A percentile compares a stretch with the other conserved stretches of the same genome.
Conservation (phyloP, 2,888 invertebrate species). For the Onchidella celtica region DNA sequence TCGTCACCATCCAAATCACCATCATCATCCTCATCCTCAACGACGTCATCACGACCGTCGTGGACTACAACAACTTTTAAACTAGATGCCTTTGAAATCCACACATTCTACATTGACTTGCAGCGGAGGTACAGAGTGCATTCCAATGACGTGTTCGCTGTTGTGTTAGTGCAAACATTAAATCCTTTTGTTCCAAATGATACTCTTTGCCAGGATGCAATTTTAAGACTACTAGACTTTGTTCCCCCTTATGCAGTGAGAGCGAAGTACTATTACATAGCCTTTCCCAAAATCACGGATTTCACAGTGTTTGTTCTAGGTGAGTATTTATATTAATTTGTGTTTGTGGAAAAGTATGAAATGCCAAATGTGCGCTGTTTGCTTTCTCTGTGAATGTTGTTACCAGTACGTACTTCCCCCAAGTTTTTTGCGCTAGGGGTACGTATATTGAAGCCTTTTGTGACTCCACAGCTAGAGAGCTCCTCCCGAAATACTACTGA, state of each 20-base stretch:
- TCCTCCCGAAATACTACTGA: too few relatives aligned
- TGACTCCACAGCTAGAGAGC: too few relatives aligned
- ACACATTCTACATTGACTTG: constrained; percentile 20
- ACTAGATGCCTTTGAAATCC: constrained; percentile 47
- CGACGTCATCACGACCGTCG: constrained; percentile 20
- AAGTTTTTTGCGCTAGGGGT: too few relatives aligned
- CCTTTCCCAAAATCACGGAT: constrained; percentile 29
- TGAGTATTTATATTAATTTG: not conserved
- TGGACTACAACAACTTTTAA: constrained; percentile 22
- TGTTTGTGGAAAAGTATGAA: not conserved
- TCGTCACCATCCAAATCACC: constrained; percentile 10
- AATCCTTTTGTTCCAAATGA: not conserved
- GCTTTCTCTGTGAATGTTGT: too few relatives aligned
- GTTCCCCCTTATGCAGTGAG: constrained; percentile 28
- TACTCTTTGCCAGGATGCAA: constrained; percentile 1
- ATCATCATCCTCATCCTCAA: not conserved
- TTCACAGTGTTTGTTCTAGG: constrained; percentile 16
- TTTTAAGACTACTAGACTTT: constrained; percentile 23
- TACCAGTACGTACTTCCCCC: too few relatives aligned
- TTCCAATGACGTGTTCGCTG: constrained; percentile 38
- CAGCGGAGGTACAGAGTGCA: constrained; percentile 17
- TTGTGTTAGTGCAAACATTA: constrained; percentile 27
- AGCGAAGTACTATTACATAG: constrained; percentile 36
- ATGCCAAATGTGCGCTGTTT: not conserved
- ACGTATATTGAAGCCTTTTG: too few relatives aligned